Percentiles rank a stretch among this genome's conserved stretches.
These are phyloP conservation scores for Orchesella cincta DNA, from an alignment of 1,140 invertebrate genomes.

Conservation along the genomic window DNA sequence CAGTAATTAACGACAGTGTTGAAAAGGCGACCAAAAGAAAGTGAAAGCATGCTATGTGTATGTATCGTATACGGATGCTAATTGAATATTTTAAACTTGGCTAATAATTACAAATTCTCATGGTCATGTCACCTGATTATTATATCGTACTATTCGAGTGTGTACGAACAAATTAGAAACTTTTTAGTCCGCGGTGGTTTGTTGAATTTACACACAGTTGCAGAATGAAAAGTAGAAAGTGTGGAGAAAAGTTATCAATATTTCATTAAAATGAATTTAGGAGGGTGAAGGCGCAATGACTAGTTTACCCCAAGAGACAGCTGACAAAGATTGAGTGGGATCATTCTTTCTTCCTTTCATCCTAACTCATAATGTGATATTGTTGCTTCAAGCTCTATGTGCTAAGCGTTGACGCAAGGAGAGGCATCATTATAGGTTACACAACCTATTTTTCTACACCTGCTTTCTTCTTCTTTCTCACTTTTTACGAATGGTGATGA, in stretches of 20 bases:
- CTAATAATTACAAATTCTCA: slow-evolving; percentile 12
- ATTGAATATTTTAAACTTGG: slow-evolving; percentile 16
- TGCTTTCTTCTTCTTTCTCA: not conserved
- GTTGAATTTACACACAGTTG: not conserved
- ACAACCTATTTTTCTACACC: not conserved
- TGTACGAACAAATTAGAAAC: not conserved
- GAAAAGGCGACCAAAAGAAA: not conserved
- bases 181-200: not conserved
- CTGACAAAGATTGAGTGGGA: slow-evolving; percentile 20
- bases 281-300: not conserved
- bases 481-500: not conserved
- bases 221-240: not conserved
- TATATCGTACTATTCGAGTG: too few species aligned
- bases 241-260: slow-evolving; percentile 17
- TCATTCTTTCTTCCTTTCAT: not conserved
- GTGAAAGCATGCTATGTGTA: too few species aligned
- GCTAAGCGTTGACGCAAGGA: not conserved
- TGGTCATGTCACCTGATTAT: slow-evolving; percentile 2
- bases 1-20: not conserved
- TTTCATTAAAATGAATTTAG: not conserved
- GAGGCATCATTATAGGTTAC: not conserved
- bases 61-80: not conserved
- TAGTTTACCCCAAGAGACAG: not conserved
- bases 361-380: slow-evolving; percentile 4
- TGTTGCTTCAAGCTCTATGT: not conserved